Evolutionary conservation across 1,140 invertebrate species (phyloP).

Genomic region (Vanessa tameamea): DNA sequence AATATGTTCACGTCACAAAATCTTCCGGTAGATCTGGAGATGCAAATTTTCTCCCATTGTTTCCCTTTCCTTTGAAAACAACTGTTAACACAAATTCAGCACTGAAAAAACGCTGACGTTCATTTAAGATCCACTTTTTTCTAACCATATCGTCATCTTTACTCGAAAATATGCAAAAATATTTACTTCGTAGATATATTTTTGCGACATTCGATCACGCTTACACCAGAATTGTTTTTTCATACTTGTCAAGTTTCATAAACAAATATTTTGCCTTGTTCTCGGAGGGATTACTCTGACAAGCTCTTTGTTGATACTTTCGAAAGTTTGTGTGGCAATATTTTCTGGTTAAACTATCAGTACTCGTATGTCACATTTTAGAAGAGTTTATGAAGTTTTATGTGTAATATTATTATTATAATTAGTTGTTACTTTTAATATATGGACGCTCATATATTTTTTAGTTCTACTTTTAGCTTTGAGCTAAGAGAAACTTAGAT

Average conservation of each 20-base stretch:
- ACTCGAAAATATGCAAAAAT: not conserved
- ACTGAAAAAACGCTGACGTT: no score
- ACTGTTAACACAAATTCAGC: no score
- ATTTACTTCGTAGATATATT: not conserved
- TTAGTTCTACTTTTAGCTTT: no score
- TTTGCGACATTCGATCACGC: constrained; percentile 20
- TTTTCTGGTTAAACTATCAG: constrained; percentile 33
- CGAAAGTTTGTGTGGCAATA: constrained; percentile 33
- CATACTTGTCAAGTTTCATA: constrained; percentile 40
- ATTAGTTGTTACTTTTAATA: not conserved
- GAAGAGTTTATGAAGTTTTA: not conserved
- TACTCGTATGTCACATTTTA: constrained; percentile 10
- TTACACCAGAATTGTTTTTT: constrained; percentile 7
- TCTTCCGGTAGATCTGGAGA: no score
- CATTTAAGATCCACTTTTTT: no score
- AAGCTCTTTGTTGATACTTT: constrained; percentile 40
- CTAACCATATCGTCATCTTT: no score
- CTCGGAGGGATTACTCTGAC: constrained; percentile 46
- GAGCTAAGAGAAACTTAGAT: no score
- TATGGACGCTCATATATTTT: no score
- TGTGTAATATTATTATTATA: not conserved
- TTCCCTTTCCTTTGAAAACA: no score
- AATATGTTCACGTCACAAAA: no score
- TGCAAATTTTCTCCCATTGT: no score
- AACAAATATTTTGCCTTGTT: constrained; percentile 49